phyloP scores from a whole-genome alignment of 2,888 invertebrate species.

The Melinaea menophilus region DNA sequence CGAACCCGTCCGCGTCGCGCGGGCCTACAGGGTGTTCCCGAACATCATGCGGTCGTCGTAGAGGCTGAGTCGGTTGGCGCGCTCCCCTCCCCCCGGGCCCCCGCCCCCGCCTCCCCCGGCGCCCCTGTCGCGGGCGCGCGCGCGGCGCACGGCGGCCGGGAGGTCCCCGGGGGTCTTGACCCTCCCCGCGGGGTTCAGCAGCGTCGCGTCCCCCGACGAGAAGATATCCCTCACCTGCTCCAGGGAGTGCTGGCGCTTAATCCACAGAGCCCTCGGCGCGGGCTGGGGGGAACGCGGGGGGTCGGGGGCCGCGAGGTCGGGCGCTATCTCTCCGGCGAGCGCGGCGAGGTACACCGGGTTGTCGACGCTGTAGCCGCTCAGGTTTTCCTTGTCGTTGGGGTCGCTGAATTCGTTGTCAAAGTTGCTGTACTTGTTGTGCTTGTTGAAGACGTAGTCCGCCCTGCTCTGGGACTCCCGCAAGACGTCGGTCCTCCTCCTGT shows the following conservation, averaged over 20 bases:
- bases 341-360: conserved; percentile 69
- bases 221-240: conserved; percentile 88
- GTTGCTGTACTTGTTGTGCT: conserved; percentile 66
- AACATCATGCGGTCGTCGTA: conserved; percentile 95
- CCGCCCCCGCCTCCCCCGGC: conserved; percentile 81
- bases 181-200: conserved; percentile 86
- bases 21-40: conserved; percentile 66
- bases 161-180: conserved; percentile 91
- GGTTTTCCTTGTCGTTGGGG: conserved; percentile 68
- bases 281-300: conserved; percentile 52
- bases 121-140: conserved; percentile 83
- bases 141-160: conserved; percentile 81
- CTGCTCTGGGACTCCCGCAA: conserved; percentile 61
- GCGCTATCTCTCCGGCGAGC: conserved; percentile 52
- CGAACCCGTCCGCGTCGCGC: conserved; percentile 10
- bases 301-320: conserved; percentile 65
- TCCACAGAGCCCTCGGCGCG: conserved; percentile 51
- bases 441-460: conserved; percentile 61
- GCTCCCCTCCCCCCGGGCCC: conserved; percentile 74
- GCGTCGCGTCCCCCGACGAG: conserved; percentile 80
- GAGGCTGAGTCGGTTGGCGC: conserved; percentile 85
- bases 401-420: conserved; percentile 73
- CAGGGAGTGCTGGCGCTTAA: conserved; percentile 82
- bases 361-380: conserved; percentile 60
- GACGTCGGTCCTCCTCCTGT: conserved; percentile 57